Conservation (phyloP, 2,888 invertebrate species). For the Amphipyra berbera region DNA sequence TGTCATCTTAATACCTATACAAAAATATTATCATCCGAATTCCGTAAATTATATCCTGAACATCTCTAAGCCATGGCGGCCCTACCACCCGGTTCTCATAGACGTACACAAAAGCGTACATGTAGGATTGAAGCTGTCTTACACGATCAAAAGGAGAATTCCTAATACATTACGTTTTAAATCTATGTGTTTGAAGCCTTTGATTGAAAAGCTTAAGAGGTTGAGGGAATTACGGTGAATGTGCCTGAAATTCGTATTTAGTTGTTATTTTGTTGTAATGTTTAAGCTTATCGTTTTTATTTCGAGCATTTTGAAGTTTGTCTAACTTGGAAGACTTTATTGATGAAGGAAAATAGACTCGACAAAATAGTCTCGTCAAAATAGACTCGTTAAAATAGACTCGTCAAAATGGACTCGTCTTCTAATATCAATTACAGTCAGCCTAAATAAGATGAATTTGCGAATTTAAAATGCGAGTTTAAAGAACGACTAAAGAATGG, state of each 20-base stretch:
- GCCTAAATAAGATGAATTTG: too few relatives aligned
- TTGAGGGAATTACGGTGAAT: constrained; percentile 9
- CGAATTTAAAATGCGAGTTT: too few relatives aligned
- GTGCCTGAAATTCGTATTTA: constrained; percentile 8
- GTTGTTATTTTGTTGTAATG: constrained; percentile 9
- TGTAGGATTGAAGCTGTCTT: constrained; percentile 35
- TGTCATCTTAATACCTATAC: too few relatives aligned
- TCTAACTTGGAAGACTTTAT: too few relatives aligned
- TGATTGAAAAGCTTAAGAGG: constrained; percentile 32
- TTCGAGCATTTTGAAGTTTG: not conserved
- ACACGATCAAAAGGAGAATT: constrained; percentile 45
- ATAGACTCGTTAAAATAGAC: too few relatives aligned
- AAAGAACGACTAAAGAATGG: too few relatives aligned
- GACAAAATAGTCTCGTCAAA: too few relatives aligned
- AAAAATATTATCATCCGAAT: too few relatives aligned
- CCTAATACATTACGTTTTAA: constrained; percentile 56
- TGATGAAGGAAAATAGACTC: too few relatives aligned
- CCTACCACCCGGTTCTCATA: constrained; percentile 13
- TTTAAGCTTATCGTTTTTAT: constrained; percentile 7
- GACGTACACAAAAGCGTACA: constrained; percentile 35
- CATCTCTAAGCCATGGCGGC: constrained; percentile 21
- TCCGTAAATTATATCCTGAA: not conserved
- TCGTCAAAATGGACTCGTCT: too few relatives aligned
- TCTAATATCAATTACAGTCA: too few relatives aligned
- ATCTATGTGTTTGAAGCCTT: constrained; percentile 39